These are phyloP conservation scores for Colinus virginianus DNA, from an alignment of 2,113 vertebrate genomes.

Conservation along the genomic window DNA sequence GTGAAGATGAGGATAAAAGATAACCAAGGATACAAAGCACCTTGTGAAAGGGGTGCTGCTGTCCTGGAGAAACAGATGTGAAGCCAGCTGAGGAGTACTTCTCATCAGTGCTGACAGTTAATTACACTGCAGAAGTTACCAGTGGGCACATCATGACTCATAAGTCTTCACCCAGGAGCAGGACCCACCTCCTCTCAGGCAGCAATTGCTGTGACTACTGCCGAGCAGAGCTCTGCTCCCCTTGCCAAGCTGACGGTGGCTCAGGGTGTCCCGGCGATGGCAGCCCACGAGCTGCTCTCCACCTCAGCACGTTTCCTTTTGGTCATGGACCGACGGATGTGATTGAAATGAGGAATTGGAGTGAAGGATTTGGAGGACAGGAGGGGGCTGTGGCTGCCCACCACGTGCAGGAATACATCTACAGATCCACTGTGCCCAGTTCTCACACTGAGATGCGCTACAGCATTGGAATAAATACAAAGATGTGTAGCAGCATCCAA, in stretches of 20 bases:
- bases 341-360: not conserved
- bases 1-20: not conserved
- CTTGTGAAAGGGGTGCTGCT: not conserved
- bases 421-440: not conserved
- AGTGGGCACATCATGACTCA: accelerated
- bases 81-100: not conserved
- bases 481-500: not conserved
- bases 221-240: not conserved
- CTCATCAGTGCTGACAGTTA: not conserved
- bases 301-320: not conserved
- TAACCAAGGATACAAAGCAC: not conserved
- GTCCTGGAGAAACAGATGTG: not conserved
- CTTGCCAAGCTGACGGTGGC: not conserved
- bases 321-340: not conserved
- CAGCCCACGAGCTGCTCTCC: not conserved
- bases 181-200: accelerated
- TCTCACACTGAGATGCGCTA: not conserved
- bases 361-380: not conserved
- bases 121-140: accelerated
- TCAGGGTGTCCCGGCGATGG: not conserved
- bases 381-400: not conserved
- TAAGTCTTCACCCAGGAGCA: not conserved
- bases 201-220: not conserved
- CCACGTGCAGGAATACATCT: accelerated
- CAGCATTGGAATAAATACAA: not conserved